Evolutionary conservation across 2,113 vertebrate genomes (phyloP).

Genomic region (Anguilla japonica): DNA sequence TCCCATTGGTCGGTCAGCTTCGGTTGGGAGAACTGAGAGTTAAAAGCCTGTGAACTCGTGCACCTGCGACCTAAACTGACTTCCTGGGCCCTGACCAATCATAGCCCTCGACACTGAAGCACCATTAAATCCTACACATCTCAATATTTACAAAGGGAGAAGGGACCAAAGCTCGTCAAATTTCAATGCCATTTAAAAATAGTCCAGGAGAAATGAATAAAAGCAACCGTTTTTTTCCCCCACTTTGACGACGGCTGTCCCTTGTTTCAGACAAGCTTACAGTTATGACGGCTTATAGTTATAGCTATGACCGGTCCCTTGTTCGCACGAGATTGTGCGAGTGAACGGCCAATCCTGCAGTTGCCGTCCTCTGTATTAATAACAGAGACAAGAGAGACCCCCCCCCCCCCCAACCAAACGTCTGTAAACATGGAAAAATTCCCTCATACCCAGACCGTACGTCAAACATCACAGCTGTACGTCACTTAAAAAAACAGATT

Average conservation of each 20-base stretch:
- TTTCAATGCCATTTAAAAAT: slow-evolving; percentile 49
- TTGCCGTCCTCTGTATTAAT: neutral
- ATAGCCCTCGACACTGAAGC: neutral
- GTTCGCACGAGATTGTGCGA: slow-evolving; percentile 23
- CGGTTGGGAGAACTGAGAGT: neutral
- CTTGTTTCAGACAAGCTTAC: slow-evolving; percentile 13
- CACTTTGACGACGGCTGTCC: slow-evolving; percentile 23
- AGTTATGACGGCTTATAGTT: slow-evolving; percentile 28
- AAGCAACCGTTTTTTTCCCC: slow-evolving; percentile 12
- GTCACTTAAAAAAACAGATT: slow-evolving; percentile 21
- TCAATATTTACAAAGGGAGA: slow-evolving; percentile 21
- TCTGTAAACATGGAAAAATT: slow-evolving; percentile 38
- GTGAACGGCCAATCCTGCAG: slow-evolving; percentile 36
- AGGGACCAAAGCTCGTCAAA: neutral
- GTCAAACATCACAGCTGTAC: slow-evolving; percentile 13
- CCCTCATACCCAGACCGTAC: slow-evolving; percentile 28
- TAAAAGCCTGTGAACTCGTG: neutral
- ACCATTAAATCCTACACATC: neutral
- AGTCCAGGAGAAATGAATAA: slow-evolving; percentile 28
- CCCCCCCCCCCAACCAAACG: slow-evolving; percentile 24
- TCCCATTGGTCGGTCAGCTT: neutral
- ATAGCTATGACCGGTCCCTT: slow-evolving; percentile 33
- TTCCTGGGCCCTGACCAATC: slow-evolving; percentile 12
- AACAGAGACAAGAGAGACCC: neutral
- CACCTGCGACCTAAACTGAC: neutral